A percentile compares a stretch with the other conserved stretches of the same genome.
phyloP scores from a whole-genome alignment of 2,888 invertebrate species.

The Drosophila gaucha region DNA sequence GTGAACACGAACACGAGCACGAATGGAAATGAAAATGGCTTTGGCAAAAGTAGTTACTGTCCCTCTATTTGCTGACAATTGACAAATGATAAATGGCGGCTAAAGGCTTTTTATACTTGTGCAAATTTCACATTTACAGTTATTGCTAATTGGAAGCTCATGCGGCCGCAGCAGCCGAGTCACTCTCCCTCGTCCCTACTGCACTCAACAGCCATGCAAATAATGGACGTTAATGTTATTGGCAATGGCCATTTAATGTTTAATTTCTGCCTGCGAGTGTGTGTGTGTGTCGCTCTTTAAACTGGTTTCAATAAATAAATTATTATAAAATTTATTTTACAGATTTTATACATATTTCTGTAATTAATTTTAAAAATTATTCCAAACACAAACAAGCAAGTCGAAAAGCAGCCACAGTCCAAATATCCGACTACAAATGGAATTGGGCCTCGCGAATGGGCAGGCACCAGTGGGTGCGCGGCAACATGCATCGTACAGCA shows the following conservation, averaged over 20 bases:
- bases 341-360: constrained; percentile 81
- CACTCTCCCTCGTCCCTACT: neutral
- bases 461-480: neutral
- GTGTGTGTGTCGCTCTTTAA: constrained; percentile 60
- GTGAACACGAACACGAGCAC: neutral
- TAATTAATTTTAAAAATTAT: constrained; percentile 84
- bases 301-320: constrained; percentile 82
- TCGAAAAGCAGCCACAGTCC: constrained; percentile 40
- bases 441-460: neutral
- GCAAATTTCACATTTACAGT: constrained; percentile 80
- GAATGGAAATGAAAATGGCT: constrained; percentile 10
- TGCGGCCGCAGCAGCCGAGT: constrained; percentile 56
- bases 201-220: constrained; percentile 37
- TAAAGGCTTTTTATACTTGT: constrained; percentile 72
- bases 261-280: constrained; percentile 53
- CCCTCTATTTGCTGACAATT: constrained; percentile 65
- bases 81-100: constrained; percentile 76
- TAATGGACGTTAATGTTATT: constrained; percentile 75
- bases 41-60: constrained; percentile 32
- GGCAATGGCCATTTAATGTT: constrained; percentile 78
- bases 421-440: constrained; percentile 30
- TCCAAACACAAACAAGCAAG: constrained; percentile 76
- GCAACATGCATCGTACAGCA: constrained; percentile 21
- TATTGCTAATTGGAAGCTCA: constrained; percentile 80
- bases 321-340: constrained; percentile 83